Percentiles rank a stretch among this genome's conserved stretches.
phyloP scores from a whole-genome alignment of 1,140 invertebrate species.

The Lordiphosa collinella region DNA sequence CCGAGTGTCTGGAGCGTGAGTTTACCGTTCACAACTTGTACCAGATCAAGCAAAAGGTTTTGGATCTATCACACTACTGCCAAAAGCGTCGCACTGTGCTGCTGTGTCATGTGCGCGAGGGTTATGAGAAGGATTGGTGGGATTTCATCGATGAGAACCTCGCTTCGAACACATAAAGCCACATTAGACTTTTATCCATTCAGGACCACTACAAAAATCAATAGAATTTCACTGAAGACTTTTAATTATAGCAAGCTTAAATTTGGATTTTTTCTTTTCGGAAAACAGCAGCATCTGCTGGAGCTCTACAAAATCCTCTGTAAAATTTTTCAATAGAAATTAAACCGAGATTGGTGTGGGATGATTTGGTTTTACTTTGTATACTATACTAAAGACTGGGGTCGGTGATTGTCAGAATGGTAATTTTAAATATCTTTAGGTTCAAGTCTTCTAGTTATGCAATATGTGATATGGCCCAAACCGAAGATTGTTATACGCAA shows the following conservation, averaged over 20 bases:
- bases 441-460: no score
- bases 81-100: slow-evolving; percentile 96
- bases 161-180: background rate
- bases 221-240: slow-evolving; percentile 55
- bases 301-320: slow-evolving; percentile 42
- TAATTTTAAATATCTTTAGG: no score
- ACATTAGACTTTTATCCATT: background rate
- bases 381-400: no score
- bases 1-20: slow-evolving; percentile 98
- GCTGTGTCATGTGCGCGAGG: slow-evolving; percentile 97
- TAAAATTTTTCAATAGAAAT: slow-evolving; percentile 28
- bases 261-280: background rate
- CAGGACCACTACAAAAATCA: slow-evolving; percentile 1
- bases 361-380: no score
- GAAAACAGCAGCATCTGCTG: slow-evolving; percentile 19
- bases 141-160: slow-evolving; percentile 86
- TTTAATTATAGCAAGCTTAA: slow-evolving; percentile 10
- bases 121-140: slow-evolving; percentile 99
- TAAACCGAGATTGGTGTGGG: no score
- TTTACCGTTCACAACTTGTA: slow-evolving; percentile 98
- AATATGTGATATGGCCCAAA: no score
- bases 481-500: no score
- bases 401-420: no score
- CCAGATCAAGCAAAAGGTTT: slow-evolving; percentile 99
- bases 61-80: slow-evolving; percentile 95